These are phyloP conservation scores for Australoheros scitulus DNA, from an alignment of 2,113 vertebrate genomes.

Conservation along the genomic window DNA sequence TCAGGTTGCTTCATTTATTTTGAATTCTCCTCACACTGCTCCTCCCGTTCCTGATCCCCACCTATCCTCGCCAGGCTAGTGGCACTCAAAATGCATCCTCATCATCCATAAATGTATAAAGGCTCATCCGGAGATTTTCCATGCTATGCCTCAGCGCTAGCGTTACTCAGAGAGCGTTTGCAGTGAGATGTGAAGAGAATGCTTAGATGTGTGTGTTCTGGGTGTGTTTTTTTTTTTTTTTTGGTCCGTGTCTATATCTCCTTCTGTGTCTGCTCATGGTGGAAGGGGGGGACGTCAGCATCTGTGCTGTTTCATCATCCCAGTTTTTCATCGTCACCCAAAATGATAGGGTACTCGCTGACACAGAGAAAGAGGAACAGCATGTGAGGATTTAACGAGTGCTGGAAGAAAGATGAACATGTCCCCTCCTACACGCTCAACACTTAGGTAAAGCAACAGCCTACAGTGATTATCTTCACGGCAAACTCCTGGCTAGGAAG, in stretches of 20 bases:
- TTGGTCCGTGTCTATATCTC: conserved; percentile 18
- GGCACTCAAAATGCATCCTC: conserved; percentile 66
- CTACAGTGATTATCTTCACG: conserved; percentile 37
- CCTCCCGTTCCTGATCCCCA: conserved; percentile 52
- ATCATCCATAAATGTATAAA: conserved; percentile 77
- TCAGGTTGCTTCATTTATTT: conserved; percentile 77
- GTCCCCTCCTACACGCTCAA: background rate
- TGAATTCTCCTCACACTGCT: conserved; percentile 70
- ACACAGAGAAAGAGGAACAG: conserved; percentile 17
- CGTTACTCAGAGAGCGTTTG: conserved; percentile 56
- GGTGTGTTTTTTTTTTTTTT: background rate
- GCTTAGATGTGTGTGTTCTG: conserved; percentile 50
- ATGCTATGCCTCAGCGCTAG: conserved; percentile 49
- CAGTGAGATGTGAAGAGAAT: conserved; percentile 70
- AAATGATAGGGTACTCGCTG: conserved; percentile 32
- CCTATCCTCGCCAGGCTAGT: conserved; percentile 43
- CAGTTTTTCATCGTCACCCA: conserved; percentile 48
- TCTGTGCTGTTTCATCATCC: conserved; percentile 42
- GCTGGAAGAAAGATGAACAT: background rate
- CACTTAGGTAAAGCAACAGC: conserved; percentile 48
- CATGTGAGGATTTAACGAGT: conserved; percentile 39
- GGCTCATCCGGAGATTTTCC: conserved; percentile 67
- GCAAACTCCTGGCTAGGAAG: conserved; percentile 25
- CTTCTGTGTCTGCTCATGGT: conserved; percentile 17
- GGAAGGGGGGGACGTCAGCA: conserved; percentile 1